Evolutionary conservation across 2,888 invertebrate genomes (phyloP).

Genomic region (Latrodectus elegans): DNA sequence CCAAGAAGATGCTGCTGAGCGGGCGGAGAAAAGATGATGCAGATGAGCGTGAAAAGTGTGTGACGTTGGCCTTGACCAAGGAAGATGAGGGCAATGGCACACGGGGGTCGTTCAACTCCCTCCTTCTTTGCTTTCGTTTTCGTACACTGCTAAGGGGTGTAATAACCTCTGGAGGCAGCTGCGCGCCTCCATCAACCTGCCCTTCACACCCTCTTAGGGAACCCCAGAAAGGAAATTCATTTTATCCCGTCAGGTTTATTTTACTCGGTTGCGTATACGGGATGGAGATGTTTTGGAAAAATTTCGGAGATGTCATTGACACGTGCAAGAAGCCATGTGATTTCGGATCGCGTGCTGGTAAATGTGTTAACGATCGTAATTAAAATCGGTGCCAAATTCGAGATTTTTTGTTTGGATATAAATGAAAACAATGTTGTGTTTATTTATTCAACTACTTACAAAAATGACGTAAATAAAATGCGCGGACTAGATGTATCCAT

Average conservation of each 20-base stretch:
- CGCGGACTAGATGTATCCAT: too few relatives aligned
- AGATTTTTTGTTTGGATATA: too few relatives aligned
- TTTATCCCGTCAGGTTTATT: neutral
- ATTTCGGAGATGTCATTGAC: neutral
- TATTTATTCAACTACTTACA: too few relatives aligned
- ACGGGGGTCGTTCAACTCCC: slow-evolving; percentile 56
- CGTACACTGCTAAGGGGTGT: slow-evolving; percentile 10
- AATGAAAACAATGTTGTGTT: too few relatives aligned
- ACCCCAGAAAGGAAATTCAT: slow-evolving; percentile 1
- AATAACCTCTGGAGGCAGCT: slow-evolving; percentile 25
- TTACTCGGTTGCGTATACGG: neutral
- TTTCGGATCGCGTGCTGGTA: too few relatives aligned
- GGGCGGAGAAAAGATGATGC: neutral
- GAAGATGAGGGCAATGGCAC: slow-evolving; percentile 63
- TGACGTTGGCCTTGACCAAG: slow-evolving; percentile 47
- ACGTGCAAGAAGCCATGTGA: neutral
- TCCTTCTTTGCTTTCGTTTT: slow-evolving; percentile 57
- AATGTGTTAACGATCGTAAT: too few relatives aligned
- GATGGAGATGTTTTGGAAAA: neutral
- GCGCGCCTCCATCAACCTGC: slow-evolving; percentile 17
- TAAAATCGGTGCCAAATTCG: too few relatives aligned
- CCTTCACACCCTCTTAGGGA: slow-evolving; percentile 1
- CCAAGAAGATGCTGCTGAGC: neutral
- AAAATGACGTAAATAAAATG: too few relatives aligned
- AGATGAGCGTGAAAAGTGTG: slow-evolving; percentile 12